These are phyloP conservation scores for Acanthurus leucopareius DNA, from an alignment of 2,797 vertebrate genomes.

Conservation along the genomic window DNA sequence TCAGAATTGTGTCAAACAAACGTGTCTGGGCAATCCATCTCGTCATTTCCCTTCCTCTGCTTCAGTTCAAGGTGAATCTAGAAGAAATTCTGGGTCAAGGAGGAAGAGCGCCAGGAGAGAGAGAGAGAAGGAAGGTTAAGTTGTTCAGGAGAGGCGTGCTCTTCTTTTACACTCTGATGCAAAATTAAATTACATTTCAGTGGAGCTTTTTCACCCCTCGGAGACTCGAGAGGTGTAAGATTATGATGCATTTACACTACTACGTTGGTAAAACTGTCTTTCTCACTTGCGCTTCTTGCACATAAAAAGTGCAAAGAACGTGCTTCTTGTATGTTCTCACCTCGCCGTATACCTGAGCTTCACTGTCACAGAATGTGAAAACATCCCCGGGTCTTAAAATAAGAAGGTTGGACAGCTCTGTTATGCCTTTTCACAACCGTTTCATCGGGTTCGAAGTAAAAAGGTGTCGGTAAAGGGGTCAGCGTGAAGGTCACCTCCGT, in stretches of 20 bases:
- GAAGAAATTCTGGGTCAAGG: slow-evolving; percentile 64
- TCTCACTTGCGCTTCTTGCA: slow-evolving; percentile 5
- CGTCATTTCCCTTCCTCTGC: slow-evolving; percentile 16
- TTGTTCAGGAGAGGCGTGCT: slow-evolving; percentile 18
- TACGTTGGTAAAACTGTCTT: slow-evolving; percentile 16
- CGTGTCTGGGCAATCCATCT: slow-evolving; percentile 48
- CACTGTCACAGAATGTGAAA: slow-evolving; percentile 13
- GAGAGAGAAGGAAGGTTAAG: slow-evolving; percentile 18
- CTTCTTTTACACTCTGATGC: slow-evolving; percentile 24
- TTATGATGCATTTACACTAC: slow-evolving; percentile 4
- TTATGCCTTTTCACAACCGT: slow-evolving; percentile 12
- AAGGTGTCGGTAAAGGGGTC: slow-evolving; percentile 42
- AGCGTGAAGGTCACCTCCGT: slow-evolving; percentile 59
- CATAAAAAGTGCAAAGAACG: slow-evolving; percentile 8
- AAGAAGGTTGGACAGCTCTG: not conserved
- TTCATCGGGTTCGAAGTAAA: slow-evolving; percentile 37
- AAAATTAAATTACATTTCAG: slow-evolving; percentile 52
- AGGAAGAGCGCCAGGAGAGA: slow-evolving; percentile 41
- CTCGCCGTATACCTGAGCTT: slow-evolving; percentile 25
- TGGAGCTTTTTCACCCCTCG: slow-evolving; percentile 23
- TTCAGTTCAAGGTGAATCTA: slow-evolving; percentile 54
- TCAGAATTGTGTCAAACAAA: slow-evolving; percentile 55
- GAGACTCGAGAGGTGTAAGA: slow-evolving; percentile 24
- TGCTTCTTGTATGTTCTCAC: not conserved
- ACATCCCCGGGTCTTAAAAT: slow-evolving; percentile 10